These are phyloP conservation scores for Plebejus melissa DNA, from an alignment of 2,888 invertebrate species.

Conservation along the genomic window DNA sequence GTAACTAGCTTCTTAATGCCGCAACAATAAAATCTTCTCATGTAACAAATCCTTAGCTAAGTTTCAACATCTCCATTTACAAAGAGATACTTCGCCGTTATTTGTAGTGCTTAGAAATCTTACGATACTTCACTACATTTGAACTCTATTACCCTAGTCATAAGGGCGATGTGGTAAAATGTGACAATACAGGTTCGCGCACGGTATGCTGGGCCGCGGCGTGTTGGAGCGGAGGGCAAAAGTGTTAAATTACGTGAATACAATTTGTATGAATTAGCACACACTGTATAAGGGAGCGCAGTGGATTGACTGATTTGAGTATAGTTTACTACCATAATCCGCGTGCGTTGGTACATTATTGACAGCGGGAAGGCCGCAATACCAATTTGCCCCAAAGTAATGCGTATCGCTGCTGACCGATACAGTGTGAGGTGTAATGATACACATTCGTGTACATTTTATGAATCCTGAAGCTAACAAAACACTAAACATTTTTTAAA, in stretches of 20 bases:
- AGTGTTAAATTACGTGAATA: background rate
- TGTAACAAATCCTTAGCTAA: background rate
- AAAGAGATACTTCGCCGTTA: constrained; percentile 5
- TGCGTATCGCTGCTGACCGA: too few species aligned
- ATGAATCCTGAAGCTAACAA: too few species aligned
- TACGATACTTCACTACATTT: background rate
- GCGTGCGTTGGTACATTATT: too few species aligned
- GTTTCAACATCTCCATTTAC: constrained; percentile 6
- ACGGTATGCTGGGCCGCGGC: background rate
- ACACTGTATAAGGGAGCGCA: too few species aligned
- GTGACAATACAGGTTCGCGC: background rate
- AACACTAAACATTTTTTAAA: too few species aligned
- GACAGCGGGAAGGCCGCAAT: too few species aligned
- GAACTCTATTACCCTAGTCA: background rate
- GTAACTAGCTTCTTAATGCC: background rate
- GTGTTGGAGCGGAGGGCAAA: background rate
- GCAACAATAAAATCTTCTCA: background rate
- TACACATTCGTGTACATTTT: too few species aligned
- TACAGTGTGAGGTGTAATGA: too few species aligned
- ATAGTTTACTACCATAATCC: too few species aligned
- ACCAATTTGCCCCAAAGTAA: too few species aligned
- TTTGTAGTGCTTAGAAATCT: constrained; percentile 6
- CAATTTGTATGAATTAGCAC: background rate
- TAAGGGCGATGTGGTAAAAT: background rate
- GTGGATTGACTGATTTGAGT: too few species aligned